phyloP scores from a whole-genome alignment of 2,113 vertebrate genomes.

The Stomatorhinus ivindoensis region DNA sequence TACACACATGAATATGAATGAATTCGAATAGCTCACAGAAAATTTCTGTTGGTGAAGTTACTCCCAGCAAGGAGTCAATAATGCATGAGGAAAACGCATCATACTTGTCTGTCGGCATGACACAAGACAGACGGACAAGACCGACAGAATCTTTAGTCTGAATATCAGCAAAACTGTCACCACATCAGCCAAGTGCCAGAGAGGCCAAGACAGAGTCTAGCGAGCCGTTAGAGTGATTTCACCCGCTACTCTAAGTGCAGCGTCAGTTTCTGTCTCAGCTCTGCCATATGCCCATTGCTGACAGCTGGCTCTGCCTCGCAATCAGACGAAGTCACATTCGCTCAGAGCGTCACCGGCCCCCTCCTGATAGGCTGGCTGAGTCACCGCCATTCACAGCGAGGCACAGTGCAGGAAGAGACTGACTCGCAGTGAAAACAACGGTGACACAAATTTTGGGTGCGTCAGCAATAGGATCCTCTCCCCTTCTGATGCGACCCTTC shows the following conservation, averaged over 20 bases:
- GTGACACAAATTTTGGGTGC: background rate
- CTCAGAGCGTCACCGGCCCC: background rate
- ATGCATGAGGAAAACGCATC: background rate
- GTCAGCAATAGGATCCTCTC: background rate
- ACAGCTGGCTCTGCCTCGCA: constrained; percentile 32
- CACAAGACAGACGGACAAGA: background rate
- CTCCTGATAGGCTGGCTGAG: background rate
- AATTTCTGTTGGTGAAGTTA: background rate
- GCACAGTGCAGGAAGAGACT: background rate
- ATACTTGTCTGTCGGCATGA: background rate
- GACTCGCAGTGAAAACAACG: background rate
- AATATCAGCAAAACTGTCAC: background rate
- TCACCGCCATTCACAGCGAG: background rate
- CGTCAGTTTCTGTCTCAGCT: constrained; percentile 37
- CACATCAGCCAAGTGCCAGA: constrained; percentile 29
- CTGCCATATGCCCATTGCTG: constrained; percentile 26
- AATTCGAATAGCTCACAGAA: background rate
- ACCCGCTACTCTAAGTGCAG: constrained; percentile 38
- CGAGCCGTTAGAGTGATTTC: constrained; percentile 27
- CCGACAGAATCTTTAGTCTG: background rate
- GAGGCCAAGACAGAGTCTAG: constrained; percentile 28
- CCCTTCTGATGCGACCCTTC: background rate
- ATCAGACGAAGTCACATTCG: constrained; percentile 11
- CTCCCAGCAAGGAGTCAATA: background rate
- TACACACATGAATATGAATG: background rate